Evolutionary conservation across 2,888 invertebrate genomes (phyloP).

Genomic region (Strigamia crassipes): DNA sequence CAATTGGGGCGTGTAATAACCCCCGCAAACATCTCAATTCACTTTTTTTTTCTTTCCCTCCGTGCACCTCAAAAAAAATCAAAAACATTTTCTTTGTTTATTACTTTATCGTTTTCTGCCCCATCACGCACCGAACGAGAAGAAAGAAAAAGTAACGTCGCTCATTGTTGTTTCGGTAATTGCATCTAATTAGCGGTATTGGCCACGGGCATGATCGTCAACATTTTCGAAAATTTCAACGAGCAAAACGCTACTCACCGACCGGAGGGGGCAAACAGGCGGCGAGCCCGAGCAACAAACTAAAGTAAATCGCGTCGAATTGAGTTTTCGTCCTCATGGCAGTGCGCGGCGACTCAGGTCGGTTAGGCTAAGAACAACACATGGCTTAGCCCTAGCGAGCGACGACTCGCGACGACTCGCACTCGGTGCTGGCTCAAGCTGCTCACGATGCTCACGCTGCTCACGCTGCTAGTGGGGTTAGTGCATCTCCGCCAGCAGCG

Average conservation of each 20-base stretch:
- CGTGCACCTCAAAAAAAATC: too few relatives aligned
- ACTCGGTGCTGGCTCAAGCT: background rate
- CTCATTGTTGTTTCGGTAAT: background rate
- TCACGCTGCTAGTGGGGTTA: background rate
- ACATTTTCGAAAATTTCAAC: background rate
- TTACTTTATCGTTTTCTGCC: too few relatives aligned
- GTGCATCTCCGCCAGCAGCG: background rate
- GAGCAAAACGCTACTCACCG: background rate
- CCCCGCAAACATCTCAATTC: constrained; percentile 5
- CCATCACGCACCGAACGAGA: background rate
- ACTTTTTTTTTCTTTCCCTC: background rate
- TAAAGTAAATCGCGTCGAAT: background rate
- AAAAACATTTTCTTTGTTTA: too few relatives aligned
- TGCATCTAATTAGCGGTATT: constrained; percentile 1
- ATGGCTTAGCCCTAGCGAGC: background rate
- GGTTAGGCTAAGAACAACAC: background rate
- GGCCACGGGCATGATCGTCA: background rate
- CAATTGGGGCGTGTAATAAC: background rate
- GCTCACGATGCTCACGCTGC: too few relatives aligned
- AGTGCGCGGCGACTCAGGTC: background rate
- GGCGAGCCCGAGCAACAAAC: background rate
- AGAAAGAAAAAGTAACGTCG: background rate
- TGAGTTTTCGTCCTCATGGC: background rate
- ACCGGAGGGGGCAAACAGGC: background rate
- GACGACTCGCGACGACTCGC: background rate